These are phyloP conservation scores for Cheumatopsyche charites DNA, from an alignment of 1,140 invertebrate genomes.

Conservation along the genomic window DNA sequence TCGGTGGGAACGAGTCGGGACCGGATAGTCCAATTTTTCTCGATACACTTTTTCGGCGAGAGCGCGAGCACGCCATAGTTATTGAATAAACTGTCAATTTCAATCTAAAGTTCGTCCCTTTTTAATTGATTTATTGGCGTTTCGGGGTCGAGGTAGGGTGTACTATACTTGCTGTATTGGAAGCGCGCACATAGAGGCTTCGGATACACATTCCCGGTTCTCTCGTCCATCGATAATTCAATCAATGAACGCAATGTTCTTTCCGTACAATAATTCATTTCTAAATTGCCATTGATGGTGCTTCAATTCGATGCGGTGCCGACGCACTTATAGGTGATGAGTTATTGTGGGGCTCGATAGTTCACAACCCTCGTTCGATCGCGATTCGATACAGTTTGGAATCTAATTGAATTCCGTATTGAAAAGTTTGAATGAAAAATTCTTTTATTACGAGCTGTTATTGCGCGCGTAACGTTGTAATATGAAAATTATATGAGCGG, in stretches of 20 bases:
- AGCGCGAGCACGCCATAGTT: slow-evolving; percentile 36
- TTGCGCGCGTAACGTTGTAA: too few relatives aligned
- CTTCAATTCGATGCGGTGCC: slow-evolving; percentile 18
- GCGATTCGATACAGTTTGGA: not conserved
- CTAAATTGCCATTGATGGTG: slow-evolving; percentile 41
- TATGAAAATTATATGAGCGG: too few relatives aligned
- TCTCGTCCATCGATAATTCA: slow-evolving; percentile 46
- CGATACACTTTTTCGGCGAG: slow-evolving; percentile 12
- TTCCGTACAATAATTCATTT: slow-evolving; percentile 45
- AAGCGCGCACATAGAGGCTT: too few relatives aligned
- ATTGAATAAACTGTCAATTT: slow-evolving; percentile 49
- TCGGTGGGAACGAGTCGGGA: slow-evolving; percentile 24
- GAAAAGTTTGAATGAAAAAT: not conserved
- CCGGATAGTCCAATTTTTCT: slow-evolving; percentile 47
- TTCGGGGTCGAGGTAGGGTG: not conserved
- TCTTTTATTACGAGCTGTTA: not conserved
- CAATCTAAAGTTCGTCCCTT: slow-evolving; percentile 48
- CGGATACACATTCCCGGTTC: not conserved
- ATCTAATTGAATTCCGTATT: not conserved
- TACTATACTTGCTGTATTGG: too few relatives aligned
- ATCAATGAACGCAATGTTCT: slow-evolving; percentile 46
- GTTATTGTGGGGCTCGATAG: not conserved
- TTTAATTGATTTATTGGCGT: slow-evolving; percentile 49
- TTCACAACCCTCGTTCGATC: not conserved
- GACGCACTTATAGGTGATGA: slow-evolving; percentile 13